A percentile compares a stretch with the other conserved stretches of the same genome.
Evolutionary conservation across 2,797 vertebrate genomes (phyloP).

Genomic region (Oryzias sinensis): DNA sequence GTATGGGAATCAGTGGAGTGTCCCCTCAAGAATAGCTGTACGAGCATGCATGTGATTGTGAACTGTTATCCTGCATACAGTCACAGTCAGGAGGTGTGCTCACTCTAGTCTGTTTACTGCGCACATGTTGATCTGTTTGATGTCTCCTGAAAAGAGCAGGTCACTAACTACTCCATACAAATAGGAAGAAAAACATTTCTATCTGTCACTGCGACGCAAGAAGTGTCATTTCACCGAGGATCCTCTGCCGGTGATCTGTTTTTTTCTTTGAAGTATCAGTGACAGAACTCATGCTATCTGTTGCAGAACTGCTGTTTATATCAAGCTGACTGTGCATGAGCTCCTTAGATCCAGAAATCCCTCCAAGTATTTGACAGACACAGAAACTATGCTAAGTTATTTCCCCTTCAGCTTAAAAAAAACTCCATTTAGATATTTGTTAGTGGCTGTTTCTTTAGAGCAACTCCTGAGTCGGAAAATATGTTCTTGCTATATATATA

Average conservation of each 20-base stretch:
- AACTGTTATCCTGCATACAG: neutral
- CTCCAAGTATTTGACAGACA: slow-evolving; percentile 15
- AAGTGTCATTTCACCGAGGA: slow-evolving; percentile 7
- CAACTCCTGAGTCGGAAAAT: neutral
- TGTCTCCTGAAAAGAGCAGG: slow-evolving; percentile 29
- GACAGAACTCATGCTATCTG: slow-evolving; percentile 39
- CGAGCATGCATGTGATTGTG: too few species aligned
- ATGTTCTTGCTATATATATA: too few species aligned
- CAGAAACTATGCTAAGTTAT: neutral
- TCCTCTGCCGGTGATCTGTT: slow-evolving; percentile 28
- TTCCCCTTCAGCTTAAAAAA: neutral
- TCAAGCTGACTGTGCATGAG: slow-evolving; percentile 7
- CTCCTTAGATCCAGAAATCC: slow-evolving; percentile 31
- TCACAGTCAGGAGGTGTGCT: neutral
- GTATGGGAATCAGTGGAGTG: too few species aligned
- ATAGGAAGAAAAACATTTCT: slow-evolving; percentile 30
- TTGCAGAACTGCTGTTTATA: slow-evolving; percentile 26
- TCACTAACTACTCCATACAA: slow-evolving; percentile 7
- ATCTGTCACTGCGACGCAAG: slow-evolving; percentile 24
- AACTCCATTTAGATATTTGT: neutral
- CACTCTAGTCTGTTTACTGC: slow-evolving; percentile 9
- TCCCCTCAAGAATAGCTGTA: too few species aligned
- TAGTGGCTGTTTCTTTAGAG: neutral
- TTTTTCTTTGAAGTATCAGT: slow-evolving; percentile 46
- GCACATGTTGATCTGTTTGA: slow-evolving; percentile 19